These are phyloP conservation scores for Accipiter virgatus DNA, from an alignment of 2,113 vertebrate species.

Conservation along the genomic window DNA sequence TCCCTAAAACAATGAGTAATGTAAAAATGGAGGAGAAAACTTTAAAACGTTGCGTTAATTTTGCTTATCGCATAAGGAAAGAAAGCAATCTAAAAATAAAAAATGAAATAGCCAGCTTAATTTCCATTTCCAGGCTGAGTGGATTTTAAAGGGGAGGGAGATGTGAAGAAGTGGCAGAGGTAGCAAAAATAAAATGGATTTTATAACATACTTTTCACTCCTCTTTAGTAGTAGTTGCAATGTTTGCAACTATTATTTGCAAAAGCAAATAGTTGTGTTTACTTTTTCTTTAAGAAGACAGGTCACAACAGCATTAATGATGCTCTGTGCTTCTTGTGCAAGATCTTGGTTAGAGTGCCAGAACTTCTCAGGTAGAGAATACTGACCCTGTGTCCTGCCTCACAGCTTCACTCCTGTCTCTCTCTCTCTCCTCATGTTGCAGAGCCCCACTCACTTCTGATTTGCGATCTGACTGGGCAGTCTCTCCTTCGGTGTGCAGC, in stretches of 20 bases:
- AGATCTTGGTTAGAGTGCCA: neutral
- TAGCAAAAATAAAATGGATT: neutral
- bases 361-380: neutral
- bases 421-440: neutral
- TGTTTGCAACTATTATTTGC: neutral
- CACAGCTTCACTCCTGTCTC: neutral
- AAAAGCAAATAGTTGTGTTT: neutral
- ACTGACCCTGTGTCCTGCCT: neutral
- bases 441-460: neutral
- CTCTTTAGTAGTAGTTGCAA: neutral
- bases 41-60: neutral
- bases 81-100: neutral
- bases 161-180: neutral
- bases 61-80: neutral
- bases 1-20: constrained; percentile 13
- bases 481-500: neutral
- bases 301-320: neutral
- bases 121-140: neutral
- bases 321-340: neutral
- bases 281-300: neutral
- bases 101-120: neutral
- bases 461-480: neutral
- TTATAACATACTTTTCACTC: neutral
- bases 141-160: neutral
- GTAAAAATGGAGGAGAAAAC: neutral